Base-by-base conservation (phyloP, 2,888 invertebrate genomes). In the Drosophila ezoana region DNA sequence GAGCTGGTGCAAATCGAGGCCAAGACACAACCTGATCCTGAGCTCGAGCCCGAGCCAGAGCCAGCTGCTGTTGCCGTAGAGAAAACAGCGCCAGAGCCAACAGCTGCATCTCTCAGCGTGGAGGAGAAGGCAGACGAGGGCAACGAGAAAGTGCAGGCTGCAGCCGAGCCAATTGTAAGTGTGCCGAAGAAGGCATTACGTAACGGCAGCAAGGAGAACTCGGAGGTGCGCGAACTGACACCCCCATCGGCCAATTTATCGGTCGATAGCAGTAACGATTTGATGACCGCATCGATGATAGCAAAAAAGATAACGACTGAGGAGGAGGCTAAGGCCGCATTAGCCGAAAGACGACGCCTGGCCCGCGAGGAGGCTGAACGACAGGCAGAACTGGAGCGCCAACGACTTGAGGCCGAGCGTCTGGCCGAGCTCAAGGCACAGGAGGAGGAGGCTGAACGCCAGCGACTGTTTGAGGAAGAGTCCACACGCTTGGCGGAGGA, bases 311-410 rank as follows among this genome's bases (percentile, higher is more conserved):
- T 97, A 79, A 97, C 96, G 10, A 97, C 97, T 3, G 98, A 97
- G 93, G 98, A 97, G 91, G 95, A 98, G 91, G 98, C 98, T 9
- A 98, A 98, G 92, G 98, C 98, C 16, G 98, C 98, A 60, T 93
- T 98, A 61, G 98, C 98, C 0, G 98, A 98, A 93, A 94, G 97
- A 70, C 93, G 98, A 76, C 94, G 97, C 64, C 93, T 97, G 67
- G 98, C 98, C 11, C 93, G 98, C 16, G 98, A 98, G 93, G 98
- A 98, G 92, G 96, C 98, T 11, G 98, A 98, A 93, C 93, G 95
- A 66, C 97, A 97, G 92, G 98, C 98, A 2, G 97, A 98, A 91
- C 93, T 96, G 52, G 98, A 98, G 93, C 93, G 96, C 80, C 94
- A 95, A 84, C 94, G 95, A 76, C 92, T 95, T 76, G 96, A 96